These are phyloP conservation scores for Choloepus hoffmanni DNA, from an alignment of 2,113 vertebrate genomes.

Conservation along the genomic window DNA sequence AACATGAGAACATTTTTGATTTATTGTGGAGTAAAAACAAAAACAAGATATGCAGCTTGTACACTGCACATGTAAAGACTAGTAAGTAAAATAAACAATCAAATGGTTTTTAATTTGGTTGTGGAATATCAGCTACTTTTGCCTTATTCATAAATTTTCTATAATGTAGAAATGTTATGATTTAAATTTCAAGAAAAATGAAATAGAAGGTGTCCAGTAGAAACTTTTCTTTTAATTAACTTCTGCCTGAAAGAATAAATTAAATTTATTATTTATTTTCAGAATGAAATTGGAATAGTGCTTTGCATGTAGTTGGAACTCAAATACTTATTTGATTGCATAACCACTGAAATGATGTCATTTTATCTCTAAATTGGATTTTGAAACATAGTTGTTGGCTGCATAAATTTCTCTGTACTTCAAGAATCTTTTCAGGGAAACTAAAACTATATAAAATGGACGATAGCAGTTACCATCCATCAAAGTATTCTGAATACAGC, in stretches of 20 bases:
- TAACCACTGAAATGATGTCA: background rate
- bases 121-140: conserved; percentile 27
- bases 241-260: background rate
- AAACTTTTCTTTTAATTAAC: background rate
- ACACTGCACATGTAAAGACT: background rate
- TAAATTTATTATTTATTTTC: conserved; percentile 36
- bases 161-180: background rate
- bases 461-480: background rate
- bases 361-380: background rate
- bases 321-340: background rate
- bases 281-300: background rate
- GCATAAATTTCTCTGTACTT: background rate
- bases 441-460: background rate
- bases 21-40: background rate
- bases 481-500: background rate
- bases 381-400: background rate
- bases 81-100: background rate
- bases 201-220: background rate
- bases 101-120: background rate
- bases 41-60: background rate
- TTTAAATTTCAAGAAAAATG: conserved; percentile 28
- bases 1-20: background rate
- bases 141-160: background rate
- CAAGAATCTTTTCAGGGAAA: conserved; percentile 32
- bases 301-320: background rate